Conservation (phyloP, 2,797 vertebrate species). For the Leucoraja ocellata region DNA sequence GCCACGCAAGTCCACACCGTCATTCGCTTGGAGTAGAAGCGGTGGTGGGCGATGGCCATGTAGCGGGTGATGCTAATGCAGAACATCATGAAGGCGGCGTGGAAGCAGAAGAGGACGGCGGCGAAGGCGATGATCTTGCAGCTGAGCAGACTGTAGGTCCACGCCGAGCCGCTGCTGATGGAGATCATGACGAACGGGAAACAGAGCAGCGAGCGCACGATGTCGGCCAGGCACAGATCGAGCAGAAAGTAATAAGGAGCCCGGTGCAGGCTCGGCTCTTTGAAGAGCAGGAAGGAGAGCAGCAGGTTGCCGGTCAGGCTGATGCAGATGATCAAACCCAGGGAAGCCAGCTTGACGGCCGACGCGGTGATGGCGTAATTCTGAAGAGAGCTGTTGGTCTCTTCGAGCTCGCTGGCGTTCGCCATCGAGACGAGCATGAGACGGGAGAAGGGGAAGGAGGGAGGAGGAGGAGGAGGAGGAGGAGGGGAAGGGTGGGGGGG, state of each 20-base stretch:
- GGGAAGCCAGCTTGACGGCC: constrained; percentile 78
- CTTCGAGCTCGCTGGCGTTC: constrained; percentile 73
- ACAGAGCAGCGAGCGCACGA: constrained; percentile 78
- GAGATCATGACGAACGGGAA: constrained; percentile 89
- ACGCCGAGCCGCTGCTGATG: constrained; percentile 69
- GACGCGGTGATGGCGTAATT: constrained; percentile 69
- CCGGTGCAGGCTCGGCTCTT: constrained; percentile 77
- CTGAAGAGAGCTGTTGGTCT: constrained; percentile 68
- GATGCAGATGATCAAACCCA: constrained; percentile 77
- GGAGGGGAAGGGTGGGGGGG: too few species aligned
- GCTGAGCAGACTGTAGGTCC: constrained; percentile 73
- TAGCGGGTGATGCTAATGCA: constrained; percentile 90
- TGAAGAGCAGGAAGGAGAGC: constrained; percentile 78
- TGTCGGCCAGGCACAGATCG: constrained; percentile 85
- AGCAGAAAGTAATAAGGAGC: constrained; percentile 88
- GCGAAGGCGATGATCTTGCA: constrained; percentile 87
- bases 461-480: too few species aligned
- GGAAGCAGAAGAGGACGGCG: constrained; percentile 89
- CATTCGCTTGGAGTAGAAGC: constrained; percentile 89
- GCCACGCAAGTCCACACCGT: constrained; percentile 83
- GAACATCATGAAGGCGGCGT: constrained; percentile 87
- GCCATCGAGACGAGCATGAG: constrained; percentile 67
- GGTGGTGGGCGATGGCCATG: constrained; percentile 92
- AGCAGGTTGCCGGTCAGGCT: constrained; percentile 82
- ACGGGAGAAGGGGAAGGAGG: too few species aligned